These are phyloP conservation scores for Pandemis heparana DNA, from an alignment of 2,888 invertebrate species.

Conservation along the genomic window DNA sequence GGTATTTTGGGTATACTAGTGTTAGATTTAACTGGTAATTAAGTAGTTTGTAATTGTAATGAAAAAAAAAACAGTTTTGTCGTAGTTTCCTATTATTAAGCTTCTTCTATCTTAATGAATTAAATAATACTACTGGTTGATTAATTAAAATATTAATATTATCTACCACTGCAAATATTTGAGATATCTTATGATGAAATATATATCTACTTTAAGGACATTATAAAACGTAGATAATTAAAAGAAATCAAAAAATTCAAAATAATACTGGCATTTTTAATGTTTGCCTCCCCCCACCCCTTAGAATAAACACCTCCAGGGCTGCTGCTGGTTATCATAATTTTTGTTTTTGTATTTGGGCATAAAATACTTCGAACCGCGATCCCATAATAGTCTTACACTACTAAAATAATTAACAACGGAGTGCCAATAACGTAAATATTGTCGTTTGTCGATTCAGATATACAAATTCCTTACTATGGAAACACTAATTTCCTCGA, in stretches of 20 bases:
- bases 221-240: conserved; percentile 87
- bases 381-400: conserved; percentile 73
- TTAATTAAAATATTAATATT: conserved; percentile 86
- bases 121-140: conserved; percentile 85
- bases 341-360: conserved; percentile 79
- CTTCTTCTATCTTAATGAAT: conserved; percentile 85
- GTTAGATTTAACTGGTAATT: conserved; percentile 85
- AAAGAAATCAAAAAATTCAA: conserved; percentile 86
- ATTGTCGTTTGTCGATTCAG: conserved; percentile 53
- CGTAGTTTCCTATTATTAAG: conserved; percentile 86
- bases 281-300: conserved; percentile 66
- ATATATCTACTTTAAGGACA: conserved; percentile 87
- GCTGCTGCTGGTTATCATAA: conserved; percentile 68
- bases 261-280: conserved; percentile 84
- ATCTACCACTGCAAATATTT: conserved; percentile 84
- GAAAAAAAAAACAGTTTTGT: conserved; percentile 82
- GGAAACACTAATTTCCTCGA: neutral
- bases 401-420: conserved; percentile 53
- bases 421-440: conserved; percentile 42
- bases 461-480: conserved; percentile 52
- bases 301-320: conserved; percentile 53
- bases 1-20: conserved; percentile 86
- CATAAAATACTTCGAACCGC: conserved; percentile 48
- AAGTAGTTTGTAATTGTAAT: conserved; percentile 85
- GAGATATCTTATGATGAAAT: conserved; percentile 86